Evolutionary conservation across 2,797 vertebrate genomes (phyloP), one percentile per base, ranked within the genome.

Genomic region (Garrulus glandarius): DNA sequence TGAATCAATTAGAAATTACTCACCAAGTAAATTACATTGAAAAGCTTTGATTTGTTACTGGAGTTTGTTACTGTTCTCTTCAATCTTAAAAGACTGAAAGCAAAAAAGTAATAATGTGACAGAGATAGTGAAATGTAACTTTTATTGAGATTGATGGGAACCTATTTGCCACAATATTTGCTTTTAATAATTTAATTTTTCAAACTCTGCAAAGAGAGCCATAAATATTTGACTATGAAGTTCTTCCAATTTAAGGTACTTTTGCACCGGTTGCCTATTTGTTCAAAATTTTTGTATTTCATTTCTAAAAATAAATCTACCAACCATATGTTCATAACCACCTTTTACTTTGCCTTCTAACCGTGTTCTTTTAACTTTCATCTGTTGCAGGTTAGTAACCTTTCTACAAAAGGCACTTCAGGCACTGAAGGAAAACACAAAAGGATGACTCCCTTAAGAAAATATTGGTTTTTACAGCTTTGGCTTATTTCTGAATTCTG

Each of bases 1-100:
- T 98, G 97, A 98, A 98, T 98, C 98, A 98, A 98, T 98, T 98
- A 98, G 97, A 98, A 98, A 98, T 98, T 98, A 98, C 97, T 98
- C 98, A 98, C 96, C 97, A 96, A 97, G 95, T 98, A 98, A 98
- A 98, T 98, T 98, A 98, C 94, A 96, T 94, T 93, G 96, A 98
- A 98, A 98, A 95, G 82, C 89, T 97, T 97, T 97, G 97, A 98
- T 98, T 98, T 98, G 94, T 97, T 97, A 95, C 88, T 94, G 84
- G 92, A 97, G 92, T 97, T 97, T 97, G 87, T 97, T 94, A 95
- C 95, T 80, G 87, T 96, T 97, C 92, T 97, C 90, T 97, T 95
- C 97, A 96, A 92, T 97, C 97, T 98, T 97, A 56, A 96, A 96
- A 97, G 94, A 97, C 84, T 94, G 91, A 98, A 97, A 96, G 92